phyloP scores from a whole-genome alignment of 37 sponge, comb jelly and placozoan species.

The Aphrocallistes beatrix region DNA sequence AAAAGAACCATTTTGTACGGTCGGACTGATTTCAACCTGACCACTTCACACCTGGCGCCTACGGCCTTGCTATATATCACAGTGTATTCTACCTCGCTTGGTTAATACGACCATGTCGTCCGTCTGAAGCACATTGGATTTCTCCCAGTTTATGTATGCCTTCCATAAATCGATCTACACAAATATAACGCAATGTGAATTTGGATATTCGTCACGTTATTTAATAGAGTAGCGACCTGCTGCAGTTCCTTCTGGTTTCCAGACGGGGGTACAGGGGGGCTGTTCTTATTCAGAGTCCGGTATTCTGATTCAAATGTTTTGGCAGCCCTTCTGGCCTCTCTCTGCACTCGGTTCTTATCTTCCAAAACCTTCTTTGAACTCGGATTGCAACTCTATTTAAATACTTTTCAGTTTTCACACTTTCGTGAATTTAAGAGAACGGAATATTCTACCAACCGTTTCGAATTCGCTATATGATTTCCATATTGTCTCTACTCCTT shows the following conservation, averaged over 20 bases:
- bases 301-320: constrained; percentile 58
- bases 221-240: constrained; percentile 40
- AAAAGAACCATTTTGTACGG: too few relatives aligned
- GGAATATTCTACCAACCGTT: constrained; percentile 28
- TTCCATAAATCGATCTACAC: constrained; percentile 64
- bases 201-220: not conserved
- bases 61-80: too few relatives aligned
- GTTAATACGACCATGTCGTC: constrained; percentile 48
- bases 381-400: constrained; percentile 48
- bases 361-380: constrained; percentile 60
- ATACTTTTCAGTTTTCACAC: not conserved
- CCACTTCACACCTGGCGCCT: too few relatives aligned
- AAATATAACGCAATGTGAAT: not conserved
- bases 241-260: constrained; percentile 63
- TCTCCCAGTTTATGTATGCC: constrained; percentile 80
- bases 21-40: too few relatives aligned
- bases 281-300: constrained; percentile 44
- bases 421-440: not conserved
- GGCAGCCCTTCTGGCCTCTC: constrained; percentile 54
- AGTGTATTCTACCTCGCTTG: constrained; percentile 84
- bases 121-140: constrained; percentile 72
- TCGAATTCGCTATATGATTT: constrained; percentile 83
- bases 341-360: constrained; percentile 38
- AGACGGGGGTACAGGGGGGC: constrained; percentile 56
- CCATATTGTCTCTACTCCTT: constrained; percentile 74